Conservation (phyloP, 2,888 invertebrate species). For the Sipha maydis region DNA sequence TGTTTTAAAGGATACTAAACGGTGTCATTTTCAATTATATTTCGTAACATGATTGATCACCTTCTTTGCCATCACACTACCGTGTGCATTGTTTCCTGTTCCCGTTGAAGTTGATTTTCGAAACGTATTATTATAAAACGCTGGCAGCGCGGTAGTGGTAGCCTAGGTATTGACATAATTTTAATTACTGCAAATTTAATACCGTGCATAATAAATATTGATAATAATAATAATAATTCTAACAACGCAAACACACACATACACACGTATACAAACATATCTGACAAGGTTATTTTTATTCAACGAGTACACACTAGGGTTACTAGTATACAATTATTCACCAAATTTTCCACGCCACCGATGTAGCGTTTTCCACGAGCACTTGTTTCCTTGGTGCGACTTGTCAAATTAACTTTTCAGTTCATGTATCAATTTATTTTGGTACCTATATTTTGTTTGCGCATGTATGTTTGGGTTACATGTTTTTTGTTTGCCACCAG, state of each 20-base stretch:
- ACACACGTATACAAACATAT: background rate
- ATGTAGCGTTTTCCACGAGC: background rate
- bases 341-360: background rate
- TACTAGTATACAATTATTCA: too few relatives aligned
- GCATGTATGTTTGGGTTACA: too few relatives aligned
- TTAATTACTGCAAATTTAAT: constrained; percentile 18
- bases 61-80: background rate
- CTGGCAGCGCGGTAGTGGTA: background rate
- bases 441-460: too few relatives aligned
- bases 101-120: constrained; percentile 12
- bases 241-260: background rate
- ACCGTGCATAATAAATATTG: background rate
- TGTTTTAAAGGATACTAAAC: constrained; percentile 9
- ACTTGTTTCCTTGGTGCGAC: background rate
- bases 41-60: constrained; percentile 23
- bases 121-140: constrained; percentile 8
- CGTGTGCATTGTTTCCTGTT: background rate
- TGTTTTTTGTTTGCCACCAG: too few relatives aligned
- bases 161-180: constrained; percentile 19
- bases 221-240: background rate
- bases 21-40: constrained; percentile 38
- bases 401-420: background rate
- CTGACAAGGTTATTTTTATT: background rate
- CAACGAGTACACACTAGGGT: too few relatives aligned
- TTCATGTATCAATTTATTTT: too few relatives aligned